Conservation (phyloP, 2,113 vertebrate species). For the Petroica traversi region DNA sequence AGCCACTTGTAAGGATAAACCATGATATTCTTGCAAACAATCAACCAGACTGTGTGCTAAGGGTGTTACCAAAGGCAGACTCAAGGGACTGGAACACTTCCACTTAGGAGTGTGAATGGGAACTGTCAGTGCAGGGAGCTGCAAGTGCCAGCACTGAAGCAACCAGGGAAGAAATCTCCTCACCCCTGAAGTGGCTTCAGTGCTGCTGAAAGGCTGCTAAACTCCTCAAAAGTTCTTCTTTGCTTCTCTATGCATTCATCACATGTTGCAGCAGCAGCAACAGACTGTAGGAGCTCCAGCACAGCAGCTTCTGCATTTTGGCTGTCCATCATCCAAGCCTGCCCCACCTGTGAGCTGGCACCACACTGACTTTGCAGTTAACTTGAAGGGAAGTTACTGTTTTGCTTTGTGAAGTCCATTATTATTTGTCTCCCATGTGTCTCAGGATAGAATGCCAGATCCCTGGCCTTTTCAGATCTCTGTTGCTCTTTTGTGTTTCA, state of each 20-base stretch:
- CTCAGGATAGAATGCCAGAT: neutral
- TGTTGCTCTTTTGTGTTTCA: neutral
- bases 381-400: neutral
- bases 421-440: neutral
- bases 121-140: neutral
- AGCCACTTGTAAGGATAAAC: neutral
- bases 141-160: neutral
- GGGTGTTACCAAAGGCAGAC: neutral
- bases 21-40: neutral
- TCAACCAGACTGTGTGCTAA: neutral
- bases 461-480: neutral
- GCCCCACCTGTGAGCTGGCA: neutral
- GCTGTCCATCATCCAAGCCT: neutral
- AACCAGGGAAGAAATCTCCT: neutral
- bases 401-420: neutral
- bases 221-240: neutral
- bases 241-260: neutral
- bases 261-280: neutral
- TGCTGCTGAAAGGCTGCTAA: neutral
- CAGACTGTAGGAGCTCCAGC: neutral
- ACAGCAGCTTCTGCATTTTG: neutral
- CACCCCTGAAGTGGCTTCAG: neutral
- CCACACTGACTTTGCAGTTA: neutral
- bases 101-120: neutral
- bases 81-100: neutral